A percentile compares a stretch with the other conserved stretches of the same genome.
These are phyloP conservation scores for Thaleichthys pacificus DNA, from an alignment of 2,797 vertebrate genomes.

Conservation along the genomic window DNA sequence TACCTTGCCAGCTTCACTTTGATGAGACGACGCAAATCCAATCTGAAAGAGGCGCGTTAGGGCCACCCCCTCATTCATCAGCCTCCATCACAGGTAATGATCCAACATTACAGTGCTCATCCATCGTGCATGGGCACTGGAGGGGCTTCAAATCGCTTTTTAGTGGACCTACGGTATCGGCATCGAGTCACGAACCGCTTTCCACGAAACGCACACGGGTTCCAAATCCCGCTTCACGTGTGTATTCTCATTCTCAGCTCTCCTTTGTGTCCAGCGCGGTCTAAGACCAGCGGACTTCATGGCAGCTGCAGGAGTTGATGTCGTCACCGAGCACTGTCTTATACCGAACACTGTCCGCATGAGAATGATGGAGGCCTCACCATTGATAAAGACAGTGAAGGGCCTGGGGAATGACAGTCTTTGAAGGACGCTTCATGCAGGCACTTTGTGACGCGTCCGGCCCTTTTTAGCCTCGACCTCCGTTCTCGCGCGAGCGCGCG, in stretches of 20 bases:
- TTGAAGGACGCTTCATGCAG: too few relatives aligned
- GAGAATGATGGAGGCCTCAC: too few relatives aligned
- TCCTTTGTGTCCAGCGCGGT: neutral
- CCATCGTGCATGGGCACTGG: neutral
- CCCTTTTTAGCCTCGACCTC: too few relatives aligned
- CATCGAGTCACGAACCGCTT: neutral
- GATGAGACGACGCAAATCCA: neutral
- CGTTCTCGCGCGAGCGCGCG: too few relatives aligned
- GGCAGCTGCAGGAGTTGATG: neutral
- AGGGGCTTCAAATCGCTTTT: neutral
- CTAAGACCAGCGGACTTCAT: too few relatives aligned
- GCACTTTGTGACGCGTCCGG: too few relatives aligned
- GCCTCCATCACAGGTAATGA: neutral
- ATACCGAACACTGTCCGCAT: too few relatives aligned
- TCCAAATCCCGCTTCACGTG: too few relatives aligned
- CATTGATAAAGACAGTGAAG: too few relatives aligned
- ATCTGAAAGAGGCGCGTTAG: neutral
- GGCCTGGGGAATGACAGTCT: too few relatives aligned
- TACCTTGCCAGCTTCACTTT: neutral
- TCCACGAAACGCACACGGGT: too few relatives aligned
- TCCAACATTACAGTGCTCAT: neutral
- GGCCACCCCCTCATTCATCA: neutral
- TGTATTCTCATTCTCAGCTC: neutral
- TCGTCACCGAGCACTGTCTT: neutral
- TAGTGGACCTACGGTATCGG: neutral